Conservation (phyloP, 2,113 vertebrate genomes). For the Emydocephalus ijimae region DNA sequence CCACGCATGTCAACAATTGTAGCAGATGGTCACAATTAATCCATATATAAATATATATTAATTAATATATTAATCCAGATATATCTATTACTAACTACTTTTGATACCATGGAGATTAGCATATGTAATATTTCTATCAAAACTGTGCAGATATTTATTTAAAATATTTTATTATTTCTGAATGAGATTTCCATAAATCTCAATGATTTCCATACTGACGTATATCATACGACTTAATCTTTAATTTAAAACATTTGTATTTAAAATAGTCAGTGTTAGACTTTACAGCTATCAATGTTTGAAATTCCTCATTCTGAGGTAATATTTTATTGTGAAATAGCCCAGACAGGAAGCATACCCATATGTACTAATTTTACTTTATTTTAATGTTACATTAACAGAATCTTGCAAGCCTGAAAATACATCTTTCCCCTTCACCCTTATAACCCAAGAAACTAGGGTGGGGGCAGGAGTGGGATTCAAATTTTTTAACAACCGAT, state of each 20-base stretch:
- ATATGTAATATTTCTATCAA: background rate
- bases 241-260: background rate
- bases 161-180: background rate
- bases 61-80: background rate
- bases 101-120: background rate
- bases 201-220: background rate
- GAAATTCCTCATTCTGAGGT: background rate
- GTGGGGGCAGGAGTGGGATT: too few relatives aligned
- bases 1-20: background rate
- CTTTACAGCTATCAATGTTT: background rate
- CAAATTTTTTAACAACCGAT: too few relatives aligned
- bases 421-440: background rate
- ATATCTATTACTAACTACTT: background rate
- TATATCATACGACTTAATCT: background rate
- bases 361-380: background rate
- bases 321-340: background rate
- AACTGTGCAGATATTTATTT: background rate
- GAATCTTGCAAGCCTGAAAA: background rate
- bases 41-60: background rate
- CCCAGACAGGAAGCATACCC: background rate
- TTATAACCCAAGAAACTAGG: background rate
- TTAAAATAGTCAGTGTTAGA: background rate
- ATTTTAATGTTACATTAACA: background rate
- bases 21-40: background rate
- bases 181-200: background rate